Evolutionary conservation across 2,888 invertebrate species (phyloP).

Genomic region (Pherbina coryleti): DNA sequence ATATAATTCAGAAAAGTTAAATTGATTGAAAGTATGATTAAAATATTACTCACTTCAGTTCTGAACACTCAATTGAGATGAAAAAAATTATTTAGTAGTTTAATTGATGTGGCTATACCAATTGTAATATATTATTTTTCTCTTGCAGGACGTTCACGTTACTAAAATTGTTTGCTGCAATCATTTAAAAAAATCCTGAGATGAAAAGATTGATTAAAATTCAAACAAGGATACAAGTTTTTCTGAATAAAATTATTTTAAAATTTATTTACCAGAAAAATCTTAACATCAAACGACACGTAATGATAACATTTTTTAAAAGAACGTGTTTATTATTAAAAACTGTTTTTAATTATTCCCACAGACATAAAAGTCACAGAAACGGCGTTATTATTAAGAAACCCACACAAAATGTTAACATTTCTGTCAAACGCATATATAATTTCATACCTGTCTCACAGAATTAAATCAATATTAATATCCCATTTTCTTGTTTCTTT

Average conservation of each 20-base stretch:
- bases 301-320: background rate
- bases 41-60: background rate
- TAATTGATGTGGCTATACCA: background rate
- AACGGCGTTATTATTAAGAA: background rate
- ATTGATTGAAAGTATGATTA: too few species aligned
- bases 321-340: background rate
- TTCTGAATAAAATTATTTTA: background rate
- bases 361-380: background rate
- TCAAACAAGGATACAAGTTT: background rate
- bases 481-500: background rate
- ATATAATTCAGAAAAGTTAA: too few species aligned
- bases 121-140: background rate
- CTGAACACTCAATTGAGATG: background rate
- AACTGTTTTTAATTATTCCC: background rate
- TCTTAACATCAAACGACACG: background rate
- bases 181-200: constrained; percentile 9
- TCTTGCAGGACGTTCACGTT: constrained; percentile 55
- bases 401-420: background rate
- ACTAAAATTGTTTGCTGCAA: constrained; percentile 40
- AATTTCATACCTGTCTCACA: background rate
- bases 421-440: background rate
- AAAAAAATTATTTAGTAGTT: too few species aligned
- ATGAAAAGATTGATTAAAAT: constrained; percentile 28
- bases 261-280: background rate
- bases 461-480: background rate